phyloP scores from a whole-genome alignment of 2,888 invertebrate species.

The Leptogaster cylindrica region DNA sequence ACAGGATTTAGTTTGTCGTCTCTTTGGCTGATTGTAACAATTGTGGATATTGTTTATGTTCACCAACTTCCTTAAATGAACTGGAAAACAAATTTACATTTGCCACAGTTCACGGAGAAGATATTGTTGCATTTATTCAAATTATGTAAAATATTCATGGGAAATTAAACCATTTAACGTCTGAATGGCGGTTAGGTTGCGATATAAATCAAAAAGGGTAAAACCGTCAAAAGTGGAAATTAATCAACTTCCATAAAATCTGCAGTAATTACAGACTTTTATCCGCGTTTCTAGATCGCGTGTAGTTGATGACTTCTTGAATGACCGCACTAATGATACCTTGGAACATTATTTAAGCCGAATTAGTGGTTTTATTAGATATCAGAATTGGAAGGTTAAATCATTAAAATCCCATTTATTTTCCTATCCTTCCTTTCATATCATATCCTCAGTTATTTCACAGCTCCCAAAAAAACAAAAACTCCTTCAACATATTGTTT shows the following conservation, averaged over 20 bases:
- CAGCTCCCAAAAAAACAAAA: constrained; percentile 12
- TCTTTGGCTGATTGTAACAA: constrained; percentile 10
- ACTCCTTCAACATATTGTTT: no score
- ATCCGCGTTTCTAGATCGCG: constrained; percentile 39
- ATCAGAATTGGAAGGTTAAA: constrained; percentile 46
- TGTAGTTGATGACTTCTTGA: constrained; percentile 45
- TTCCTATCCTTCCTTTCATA: constrained; percentile 38
- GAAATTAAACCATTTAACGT: constrained; percentile 35
- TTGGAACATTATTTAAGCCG: constrained; percentile 46
- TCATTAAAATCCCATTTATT: constrained; percentile 48
- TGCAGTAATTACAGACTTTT: constrained; percentile 46
- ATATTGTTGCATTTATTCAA: not conserved
- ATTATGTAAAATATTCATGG: constrained; percentile 26
- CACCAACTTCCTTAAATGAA: constrained; percentile 9
- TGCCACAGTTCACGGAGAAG: not conserved
- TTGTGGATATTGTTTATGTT: constrained; percentile 11
- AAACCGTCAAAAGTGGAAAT: constrained; percentile 45
- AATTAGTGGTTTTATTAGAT: constrained; percentile 48
- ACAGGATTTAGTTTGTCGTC: not conserved
- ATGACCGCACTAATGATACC: constrained; percentile 44
- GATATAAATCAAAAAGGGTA: constrained; percentile 36
- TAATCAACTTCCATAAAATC: constrained; percentile 47
- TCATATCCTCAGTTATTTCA: constrained; percentile 12
- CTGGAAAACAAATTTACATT: not conserved
- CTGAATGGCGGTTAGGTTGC: not conserved